Evolutionary conservation across 53 echinoderm and acorn worm genomes (phyloP), one percentile per base, ranked within the genome.

Genomic region (Luidia sarsii): DNA sequence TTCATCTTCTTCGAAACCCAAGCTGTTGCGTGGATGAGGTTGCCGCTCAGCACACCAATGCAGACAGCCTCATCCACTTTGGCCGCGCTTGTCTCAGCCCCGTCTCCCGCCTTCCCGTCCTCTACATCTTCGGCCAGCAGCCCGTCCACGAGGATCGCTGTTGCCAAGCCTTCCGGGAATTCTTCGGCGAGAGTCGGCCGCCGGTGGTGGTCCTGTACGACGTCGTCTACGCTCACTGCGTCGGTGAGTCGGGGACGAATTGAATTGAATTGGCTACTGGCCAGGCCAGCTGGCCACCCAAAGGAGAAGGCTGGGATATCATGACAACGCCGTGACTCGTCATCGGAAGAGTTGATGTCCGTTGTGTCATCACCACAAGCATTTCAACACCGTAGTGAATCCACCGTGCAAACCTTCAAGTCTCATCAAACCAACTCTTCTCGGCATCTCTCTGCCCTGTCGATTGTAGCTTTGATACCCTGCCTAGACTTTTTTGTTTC

Each of bases 21-120:
- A 97, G 97, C 71, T 97, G 97, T 56, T 97, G 97, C 84, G 97
- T 97, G 9, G 97, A 97, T 77, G 97, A 97, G 61, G 70, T 97
- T 23, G 93, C 97, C 25, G 92, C 93, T 7, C 75, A 94, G 60
- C 97, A 97, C 89, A 87, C 55, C 35, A 90, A 83, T 23, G 91
- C 90, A 27, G 93, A 97, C 70, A 60, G 89, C 28, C 87, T 97
- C 81, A 97, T 97, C 70, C 97, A 97, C 77, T 97, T 75, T 66
- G 97, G 97, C 29, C 67, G 75, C 34, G 81, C 97, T 1, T 97
- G 97, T 59, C 91, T 97, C 60, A 97, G 97, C 70, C 84, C 84
- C 2, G 93, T 93, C 51, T 62, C 80, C 2, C 86, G 97, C 33
- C 72, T 93, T 20, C 93, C 97, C 16, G 97, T 97, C 13, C 89